phyloP scores from a whole-genome alignment of 2,113 vertebrate genomes.

The Rattus rattus region DNA sequence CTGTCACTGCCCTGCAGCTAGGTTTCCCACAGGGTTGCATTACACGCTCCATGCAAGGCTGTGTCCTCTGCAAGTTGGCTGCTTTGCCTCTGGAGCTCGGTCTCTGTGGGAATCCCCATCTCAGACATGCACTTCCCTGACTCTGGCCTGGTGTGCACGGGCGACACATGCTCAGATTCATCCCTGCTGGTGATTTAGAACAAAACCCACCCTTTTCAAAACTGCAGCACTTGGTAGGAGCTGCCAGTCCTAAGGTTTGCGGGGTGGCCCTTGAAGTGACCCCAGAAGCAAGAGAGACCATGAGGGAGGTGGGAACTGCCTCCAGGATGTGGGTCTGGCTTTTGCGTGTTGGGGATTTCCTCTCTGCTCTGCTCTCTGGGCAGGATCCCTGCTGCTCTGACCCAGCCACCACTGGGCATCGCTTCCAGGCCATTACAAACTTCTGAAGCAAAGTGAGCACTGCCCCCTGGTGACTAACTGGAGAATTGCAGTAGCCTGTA shows the following conservation, averaged over 20 bases:
- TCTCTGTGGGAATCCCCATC: neutral
- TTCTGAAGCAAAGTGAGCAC: neutral
- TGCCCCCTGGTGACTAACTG: conserved; percentile 28
- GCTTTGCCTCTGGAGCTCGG: neutral
- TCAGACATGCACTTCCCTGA: neutral
- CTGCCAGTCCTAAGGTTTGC: neutral
- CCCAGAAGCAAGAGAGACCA: neutral
- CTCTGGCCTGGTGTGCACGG: too few species aligned
- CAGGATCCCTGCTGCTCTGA: neutral
- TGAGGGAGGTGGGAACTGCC: neutral
- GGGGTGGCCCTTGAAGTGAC: neutral
- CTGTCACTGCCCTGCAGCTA: neutral
- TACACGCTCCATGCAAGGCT: neutral
- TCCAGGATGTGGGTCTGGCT: neutral
- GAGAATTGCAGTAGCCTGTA: accelerated
- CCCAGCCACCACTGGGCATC: neutral
- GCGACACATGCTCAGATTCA: too few species aligned
- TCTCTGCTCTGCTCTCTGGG: neutral
- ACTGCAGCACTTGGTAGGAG: neutral
- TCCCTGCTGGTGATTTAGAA: neutral
- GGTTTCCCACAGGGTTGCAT: neutral
- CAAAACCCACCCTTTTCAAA: neutral
- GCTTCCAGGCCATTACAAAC: neutral
- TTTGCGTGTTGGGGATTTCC: neutral
- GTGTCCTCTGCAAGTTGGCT: neutral